Evolutionary conservation across 1,140 invertebrate genomes (phyloP).

Genomic region (Ditylenchus dipsaci): DNA sequence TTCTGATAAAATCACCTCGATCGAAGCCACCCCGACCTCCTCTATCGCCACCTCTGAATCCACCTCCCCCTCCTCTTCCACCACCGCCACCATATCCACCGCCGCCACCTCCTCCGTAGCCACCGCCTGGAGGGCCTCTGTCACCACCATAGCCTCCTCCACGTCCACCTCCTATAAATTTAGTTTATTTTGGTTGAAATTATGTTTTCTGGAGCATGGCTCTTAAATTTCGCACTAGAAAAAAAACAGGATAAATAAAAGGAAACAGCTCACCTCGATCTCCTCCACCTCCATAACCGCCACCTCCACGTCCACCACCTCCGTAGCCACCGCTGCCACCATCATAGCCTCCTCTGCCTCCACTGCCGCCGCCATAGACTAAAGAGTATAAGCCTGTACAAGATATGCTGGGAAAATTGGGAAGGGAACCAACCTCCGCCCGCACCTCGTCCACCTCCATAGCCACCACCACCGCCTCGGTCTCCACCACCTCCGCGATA

Average conservation of each 20-base stretch:
- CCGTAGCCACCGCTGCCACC: slow-evolving; percentile 67
- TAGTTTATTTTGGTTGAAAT: no score
- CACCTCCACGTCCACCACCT: not conserved
- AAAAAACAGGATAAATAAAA: no score
- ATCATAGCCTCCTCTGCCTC: slow-evolving; percentile 68
- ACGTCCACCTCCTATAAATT: not conserved
- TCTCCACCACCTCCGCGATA: slow-evolving; percentile 53
- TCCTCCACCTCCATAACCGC: not conserved
- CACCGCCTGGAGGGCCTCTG: not conserved
- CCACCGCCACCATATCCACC: not conserved
- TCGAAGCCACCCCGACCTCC: slow-evolving; percentile 3
- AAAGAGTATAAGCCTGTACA: slow-evolving; percentile 31
- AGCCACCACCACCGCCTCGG: slow-evolving; percentile 71
- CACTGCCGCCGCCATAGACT: slow-evolving; percentile 64
- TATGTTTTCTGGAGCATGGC: no score
- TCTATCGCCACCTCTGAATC: slow-evolving; percentile 4
- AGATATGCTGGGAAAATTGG: slow-evolving; percentile 21
- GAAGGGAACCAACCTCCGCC: slow-evolving; percentile 35
- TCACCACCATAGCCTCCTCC: not conserved
- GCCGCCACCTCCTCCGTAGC: not conserved
- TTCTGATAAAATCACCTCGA: not conserved
- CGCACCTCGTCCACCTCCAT: slow-evolving; percentile 76
- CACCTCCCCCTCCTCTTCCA: slow-evolving; percentile 1
- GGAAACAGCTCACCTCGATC: slow-evolving; percentile 1
- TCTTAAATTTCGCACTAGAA: no score